Base-by-base conservation (phyloP, 2,797 vertebrate species). In the Gymnopithys bicolor region DNA sequence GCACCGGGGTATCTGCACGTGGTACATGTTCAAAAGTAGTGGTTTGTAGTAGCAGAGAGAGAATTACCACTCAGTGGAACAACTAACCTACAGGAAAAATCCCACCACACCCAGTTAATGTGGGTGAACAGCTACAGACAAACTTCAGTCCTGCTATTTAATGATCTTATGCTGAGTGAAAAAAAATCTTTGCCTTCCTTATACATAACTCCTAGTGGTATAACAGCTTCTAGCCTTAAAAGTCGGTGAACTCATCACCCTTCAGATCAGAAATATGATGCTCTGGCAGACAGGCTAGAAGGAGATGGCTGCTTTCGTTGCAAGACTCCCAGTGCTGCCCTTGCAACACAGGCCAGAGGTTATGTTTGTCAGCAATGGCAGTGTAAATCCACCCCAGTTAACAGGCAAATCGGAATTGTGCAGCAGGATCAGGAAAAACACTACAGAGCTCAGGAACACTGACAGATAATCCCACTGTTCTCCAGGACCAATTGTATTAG, bases 391-490 rank as follows among this genome's bases (percentile, higher is more conserved):
- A 60, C 5, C 5, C 8, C 24, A 19, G 35, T 30, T 33, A 46
- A 18, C 10, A 11, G 27, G 28, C 19, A 16, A 30, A 19, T 24
- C 9, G 35, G 18, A 79, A 55, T 2, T 3, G 13, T 22, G 5
- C 4, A n/a, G 17, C 8, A 19, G 39, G 35, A 33, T 64, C 28
- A 17, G 19, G 9, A 71, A 84, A 43, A 58, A 21, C 35, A 7
- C n/a, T 18, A 1, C 10, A 9, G 33, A 68, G 43, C 55, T 66
- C 3, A 5, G 46, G 62, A 64, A 64, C 1, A 2, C 1, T 0
- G 0, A 37, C 0, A 77, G 13, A 45, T 43, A 88, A 80, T 13
- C 52, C 25, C 14, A 9, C 3, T n/a, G 18, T 30, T 67, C 24
- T 58, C 71, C 32, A 43, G 48, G 56, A 39, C 35, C 2, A 3